Evolutionary conservation across 2,797 vertebrate species (phyloP).

Genomic region (Hippocampus kuda): DNA sequence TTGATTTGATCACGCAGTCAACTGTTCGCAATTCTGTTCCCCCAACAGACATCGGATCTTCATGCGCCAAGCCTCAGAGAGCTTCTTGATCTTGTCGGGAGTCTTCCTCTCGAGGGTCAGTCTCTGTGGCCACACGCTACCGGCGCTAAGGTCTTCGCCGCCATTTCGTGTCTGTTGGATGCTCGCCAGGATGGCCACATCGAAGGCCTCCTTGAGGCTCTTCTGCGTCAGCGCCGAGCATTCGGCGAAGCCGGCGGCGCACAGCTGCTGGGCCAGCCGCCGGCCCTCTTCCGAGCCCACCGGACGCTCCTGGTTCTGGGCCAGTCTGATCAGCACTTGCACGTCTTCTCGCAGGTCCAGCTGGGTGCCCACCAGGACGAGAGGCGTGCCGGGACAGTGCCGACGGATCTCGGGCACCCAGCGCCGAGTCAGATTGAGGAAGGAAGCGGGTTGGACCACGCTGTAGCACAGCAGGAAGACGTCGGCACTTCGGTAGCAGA

Average conservation of each 20-base stretch:
- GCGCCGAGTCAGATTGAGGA: constrained; percentile 70
- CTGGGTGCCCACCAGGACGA: constrained; percentile 84
- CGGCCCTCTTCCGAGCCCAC: constrained; percentile 71
- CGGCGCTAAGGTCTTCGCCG: neutral
- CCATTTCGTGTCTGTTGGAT: constrained; percentile 31
- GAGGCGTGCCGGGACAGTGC: constrained; percentile 72
- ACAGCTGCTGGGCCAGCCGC: constrained; percentile 71
- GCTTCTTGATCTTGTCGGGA: constrained; percentile 55
- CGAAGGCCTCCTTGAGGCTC: constrained; percentile 66
- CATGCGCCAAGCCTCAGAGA: constrained; percentile 62
- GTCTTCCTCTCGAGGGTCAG: constrained; percentile 52
- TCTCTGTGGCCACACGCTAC: constrained; percentile 27
- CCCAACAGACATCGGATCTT: constrained; percentile 64
- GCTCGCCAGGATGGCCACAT: constrained; percentile 59
- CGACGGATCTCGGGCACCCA: constrained; percentile 80
- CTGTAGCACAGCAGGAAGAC: constrained; percentile 90
- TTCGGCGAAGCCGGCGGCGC: constrained; percentile 58
- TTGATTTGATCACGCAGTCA: constrained; percentile 16
- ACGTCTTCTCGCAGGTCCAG: constrained; percentile 82
- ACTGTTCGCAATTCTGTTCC: constrained; percentile 47
- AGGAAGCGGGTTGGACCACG: constrained; percentile 76
- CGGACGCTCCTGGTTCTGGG: constrained; percentile 73
- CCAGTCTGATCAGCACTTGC: constrained; percentile 80
- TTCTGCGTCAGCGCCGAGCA: constrained; percentile 68
- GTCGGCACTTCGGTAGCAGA: constrained; percentile 79